Evolutionary conservation across 2,888 invertebrate genomes (phyloP), one percentile per base, ranked within the genome.

Genomic region (Pandemis cinnamomeana): DNA sequence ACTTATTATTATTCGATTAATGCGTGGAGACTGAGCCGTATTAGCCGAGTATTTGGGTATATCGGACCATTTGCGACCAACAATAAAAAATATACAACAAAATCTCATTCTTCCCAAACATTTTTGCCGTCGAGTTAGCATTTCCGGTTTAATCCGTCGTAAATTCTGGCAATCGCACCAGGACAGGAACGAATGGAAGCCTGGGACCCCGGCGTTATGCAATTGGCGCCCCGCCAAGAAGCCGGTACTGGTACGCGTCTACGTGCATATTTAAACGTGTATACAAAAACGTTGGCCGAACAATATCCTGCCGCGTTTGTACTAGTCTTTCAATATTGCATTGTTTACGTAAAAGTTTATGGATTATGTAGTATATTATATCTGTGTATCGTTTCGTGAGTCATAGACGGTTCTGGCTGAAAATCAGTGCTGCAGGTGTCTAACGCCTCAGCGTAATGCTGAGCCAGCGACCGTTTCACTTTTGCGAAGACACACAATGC

Each of bases 81-180:
- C 8, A 48, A 48, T 10, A 13, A 11, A 13, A 13, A 11, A 48
- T 2, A 48, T 10, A 48, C 0, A 48, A 48, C 48, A 1, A 2
- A 10, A 55, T 55, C 53, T 2, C 53, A 51, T 51, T 51, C n/a
- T 46, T n/a, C n/a, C n/a, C 10, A 27, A 20, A 58, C 58, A 58
- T 62, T 62, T 62, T 44, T 44, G 42, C 11, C 62, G 62, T 70
- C 70, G 3, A 8, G 60, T 61, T 20, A 27, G 42, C 41, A 10
- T 71, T 71, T 44, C 63, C 64, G 71, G 11, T 71, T n/a, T 55
- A 63, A 64, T 64, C 55, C 36, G 42, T 61, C 69, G 27, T 71
- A 63, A 70, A 63, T 71, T 42, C 62, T 41, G 13, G 53, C 63
- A 63, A 55, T 64, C 44, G 71, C 15, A 42, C 8, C 51, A 64